These are phyloP conservation scores for Thamnophis sirtalis DNA, from an alignment of 2,113 vertebrate genomes.

Conservation along the genomic window DNA sequence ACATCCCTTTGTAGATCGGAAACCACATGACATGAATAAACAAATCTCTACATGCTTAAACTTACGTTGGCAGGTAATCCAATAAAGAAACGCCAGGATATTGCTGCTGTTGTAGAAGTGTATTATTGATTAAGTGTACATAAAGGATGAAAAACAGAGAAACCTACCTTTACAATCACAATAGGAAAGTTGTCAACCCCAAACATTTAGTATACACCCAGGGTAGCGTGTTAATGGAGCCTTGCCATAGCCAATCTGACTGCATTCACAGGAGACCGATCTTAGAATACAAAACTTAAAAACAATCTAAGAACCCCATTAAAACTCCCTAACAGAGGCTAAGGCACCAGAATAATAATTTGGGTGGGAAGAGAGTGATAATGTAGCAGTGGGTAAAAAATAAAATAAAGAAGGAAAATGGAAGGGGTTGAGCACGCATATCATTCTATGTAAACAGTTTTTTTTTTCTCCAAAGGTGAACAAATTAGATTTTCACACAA, in stretches of 20 bases:
- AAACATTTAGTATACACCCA: not conserved
- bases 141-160: not conserved
- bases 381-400: not conserved
- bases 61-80: not conserved
- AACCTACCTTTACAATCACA: not conserved
- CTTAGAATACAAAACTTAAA: not conserved
- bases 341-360: conserved; percentile 5
- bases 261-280: not conserved
- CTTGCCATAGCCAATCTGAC: not conserved
- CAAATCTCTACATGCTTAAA: not conserved
- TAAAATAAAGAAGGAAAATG: not conserved
- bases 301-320: not conserved
- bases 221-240: not conserved
- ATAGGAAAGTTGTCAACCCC: not conserved
- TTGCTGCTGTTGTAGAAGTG: not conserved
- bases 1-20: not conserved
- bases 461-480: not conserved
- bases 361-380: not conserved
- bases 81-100: not conserved
- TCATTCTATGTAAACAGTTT: not conserved
- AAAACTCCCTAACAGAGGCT: not conserved
- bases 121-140: not conserved
- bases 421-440: too few species aligned
- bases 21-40: not conserved
- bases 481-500: not conserved